Base-by-base conservation (phyloP, 2,113 vertebrate species). In the Chinchilla lanigera region DNA sequence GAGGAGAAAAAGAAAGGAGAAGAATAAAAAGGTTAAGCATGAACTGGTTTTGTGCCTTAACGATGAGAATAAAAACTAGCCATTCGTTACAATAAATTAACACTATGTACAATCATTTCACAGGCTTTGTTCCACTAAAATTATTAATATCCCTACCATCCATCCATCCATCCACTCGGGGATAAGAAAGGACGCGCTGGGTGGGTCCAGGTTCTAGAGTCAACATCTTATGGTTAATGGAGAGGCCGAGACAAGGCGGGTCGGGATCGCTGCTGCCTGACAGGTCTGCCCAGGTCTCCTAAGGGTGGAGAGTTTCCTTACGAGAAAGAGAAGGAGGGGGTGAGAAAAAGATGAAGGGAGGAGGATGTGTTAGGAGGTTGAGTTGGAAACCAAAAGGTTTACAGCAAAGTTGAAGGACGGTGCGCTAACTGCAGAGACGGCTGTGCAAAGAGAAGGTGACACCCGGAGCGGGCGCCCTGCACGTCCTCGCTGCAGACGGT, bases 101-200 rank as follows among this genome's bases (percentile, higher is more conserved):
- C 98, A 98, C 96, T 99, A 99, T 99, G 90, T 99, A 98, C 98
- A 99, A 96, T 98, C 98, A 98, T 99, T 98, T 99, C 98, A 98
- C 98, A 98, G 98, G 98, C 98, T 98, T 98, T 98, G 98, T 98
- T 97, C 96, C 98, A 98, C 98, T 98, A 96, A 98, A 97, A 95
- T 96, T 98, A 98, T 98, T 98, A 97, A 95, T 98, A 98, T 98
- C 98, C 98, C 98, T 98, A 98, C 98, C 98, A 98, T 98, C 98
- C 98, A 98, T 98, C 98, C 98, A 97, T 98, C 96, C 96, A 97
- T 98, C 97, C 96, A 97, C 96, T 97, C 96, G 94, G 97, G 98
- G 93, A 98, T 96, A 97, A 98, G 98, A 98, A 98, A 98, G 98
- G 98, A 98, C 98, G 98, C 98, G 98, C 98, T 98, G 98, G 96